Percentiles rank a stretch among this genome's conserved stretches.
Evolutionary conservation across 2,113 vertebrate species (phyloP).

Genomic region (Stercorarius parasiticus): DNA sequence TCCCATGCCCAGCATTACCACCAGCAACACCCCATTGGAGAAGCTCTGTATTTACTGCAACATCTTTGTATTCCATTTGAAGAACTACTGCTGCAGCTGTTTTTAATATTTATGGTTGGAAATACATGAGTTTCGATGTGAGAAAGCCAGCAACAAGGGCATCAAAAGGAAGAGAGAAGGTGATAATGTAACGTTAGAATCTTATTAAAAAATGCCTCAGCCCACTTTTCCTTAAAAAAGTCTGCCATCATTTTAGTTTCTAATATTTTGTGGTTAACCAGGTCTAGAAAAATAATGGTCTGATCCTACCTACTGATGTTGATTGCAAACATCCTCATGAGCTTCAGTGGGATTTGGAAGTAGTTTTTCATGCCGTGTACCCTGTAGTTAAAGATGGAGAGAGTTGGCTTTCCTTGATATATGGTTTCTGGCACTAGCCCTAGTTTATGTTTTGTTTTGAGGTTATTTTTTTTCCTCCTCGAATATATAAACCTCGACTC

Average conservation of each 20-base stretch:
- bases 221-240: not conserved
- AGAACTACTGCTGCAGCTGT: not conserved
- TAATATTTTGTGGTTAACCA: not conserved
- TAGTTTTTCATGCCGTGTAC: not conserved
- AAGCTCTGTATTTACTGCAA: not conserved
- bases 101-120: not conserved
- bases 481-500: not conserved
- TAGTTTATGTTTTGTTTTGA: not conserved
- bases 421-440: not conserved
- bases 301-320: not conserved
- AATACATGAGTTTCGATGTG: fast-evolving
- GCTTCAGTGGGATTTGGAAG: not conserved
- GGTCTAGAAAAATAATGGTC: not conserved
- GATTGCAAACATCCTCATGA: not conserved
- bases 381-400: not conserved
- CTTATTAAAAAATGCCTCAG: not conserved
- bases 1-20: not conserved
- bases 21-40: fast-evolving
- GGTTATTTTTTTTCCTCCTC: fast-evolving
- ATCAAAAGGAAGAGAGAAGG: not conserved
- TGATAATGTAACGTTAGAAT: not conserved
- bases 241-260: not conserved
- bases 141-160: not conserved
- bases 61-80: not conserved
- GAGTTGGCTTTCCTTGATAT: not conserved